Conservation (phyloP, 92 coral and sea anemone species). For the Siderastrea radians region DNA sequence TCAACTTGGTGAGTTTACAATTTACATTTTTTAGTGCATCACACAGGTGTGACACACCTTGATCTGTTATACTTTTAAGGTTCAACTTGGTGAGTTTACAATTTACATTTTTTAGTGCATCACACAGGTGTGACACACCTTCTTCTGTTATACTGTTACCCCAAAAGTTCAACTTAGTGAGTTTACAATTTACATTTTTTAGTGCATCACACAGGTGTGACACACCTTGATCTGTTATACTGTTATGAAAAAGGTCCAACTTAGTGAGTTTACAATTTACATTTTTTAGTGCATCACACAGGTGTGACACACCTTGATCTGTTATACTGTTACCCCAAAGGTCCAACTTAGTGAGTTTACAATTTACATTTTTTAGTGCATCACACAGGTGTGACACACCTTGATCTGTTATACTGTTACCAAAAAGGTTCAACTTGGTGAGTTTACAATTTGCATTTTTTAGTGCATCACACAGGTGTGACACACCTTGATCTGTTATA, state of each 20-base stretch:
- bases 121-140: neutral
- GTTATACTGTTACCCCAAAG: no score
- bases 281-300: conserved; percentile 8
- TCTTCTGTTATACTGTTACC: neutral
- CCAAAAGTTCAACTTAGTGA: neutral
- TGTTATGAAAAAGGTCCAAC: neutral
- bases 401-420: neutral
- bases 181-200: conserved; percentile 27
- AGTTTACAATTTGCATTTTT: conserved; percentile 4
- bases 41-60: conserved; percentile 26
- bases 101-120: conserved; percentile 14
- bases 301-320: neutral
- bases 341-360: no score
- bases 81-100: conserved; percentile 42
- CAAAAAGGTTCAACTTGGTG: neutral
- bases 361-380: no score
- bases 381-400: neutral
- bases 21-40: conserved; percentile 14
- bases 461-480: conserved; percentile 6
- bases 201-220: conserved; percentile 16
- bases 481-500: neutral
- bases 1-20: conserved; percentile 21
- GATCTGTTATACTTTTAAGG: conserved; percentile 5
- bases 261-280: neutral
- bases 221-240: neutral